These are phyloP conservation scores for Cebidichthys violaceus DNA, from an alignment of 2,113 vertebrate genomes.

Conservation along the genomic window DNA sequence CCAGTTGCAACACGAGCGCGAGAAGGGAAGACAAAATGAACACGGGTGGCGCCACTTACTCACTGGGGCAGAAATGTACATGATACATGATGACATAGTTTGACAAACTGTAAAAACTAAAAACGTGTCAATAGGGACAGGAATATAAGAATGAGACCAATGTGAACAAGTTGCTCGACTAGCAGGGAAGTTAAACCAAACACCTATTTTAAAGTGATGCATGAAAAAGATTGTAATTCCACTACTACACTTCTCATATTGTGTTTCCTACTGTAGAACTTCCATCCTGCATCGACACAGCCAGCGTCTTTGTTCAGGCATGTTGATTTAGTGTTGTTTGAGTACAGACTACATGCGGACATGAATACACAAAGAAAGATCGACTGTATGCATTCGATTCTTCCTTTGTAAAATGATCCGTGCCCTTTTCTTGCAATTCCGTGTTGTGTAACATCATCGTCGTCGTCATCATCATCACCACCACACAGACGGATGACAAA, in stretches of 20 bases:
- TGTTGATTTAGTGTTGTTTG: constrained; percentile 30
- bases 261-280: background rate
- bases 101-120: constrained; percentile 11
- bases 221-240: background rate
- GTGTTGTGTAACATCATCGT: background rate
- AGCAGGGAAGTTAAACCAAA: constrained; percentile 7
- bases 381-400: background rate
- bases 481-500: background rate
- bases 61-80: background rate
- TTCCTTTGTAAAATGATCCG: background rate
- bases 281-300: background rate
- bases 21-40: background rate
- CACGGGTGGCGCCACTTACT: constrained; percentile 1
- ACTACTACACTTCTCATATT: background rate
- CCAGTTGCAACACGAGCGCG: background rate
- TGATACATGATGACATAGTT: background rate
- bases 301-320: background rate
- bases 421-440: background rate
- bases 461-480: background rate
- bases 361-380: background rate
- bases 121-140: background rate
- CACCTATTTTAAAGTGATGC: background rate
- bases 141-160: background rate
- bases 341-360: background rate
- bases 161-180: background rate